Conservation (phyloP, 2,113 vertebrate species). For the Oostethus manadensis region DNA sequence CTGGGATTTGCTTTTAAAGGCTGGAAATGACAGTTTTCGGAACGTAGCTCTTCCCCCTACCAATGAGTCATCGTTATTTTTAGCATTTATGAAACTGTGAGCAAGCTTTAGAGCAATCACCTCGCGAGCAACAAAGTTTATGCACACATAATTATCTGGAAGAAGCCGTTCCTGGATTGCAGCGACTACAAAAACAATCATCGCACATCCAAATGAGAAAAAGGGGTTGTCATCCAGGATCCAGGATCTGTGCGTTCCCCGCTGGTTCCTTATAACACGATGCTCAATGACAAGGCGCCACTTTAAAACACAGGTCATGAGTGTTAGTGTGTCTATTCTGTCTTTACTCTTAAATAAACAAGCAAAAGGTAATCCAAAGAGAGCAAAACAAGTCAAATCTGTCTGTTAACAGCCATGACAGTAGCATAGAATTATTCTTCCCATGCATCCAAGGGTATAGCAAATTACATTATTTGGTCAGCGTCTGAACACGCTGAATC, state of each 20-base stretch:
- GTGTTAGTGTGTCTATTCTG: slow-evolving; percentile 16
- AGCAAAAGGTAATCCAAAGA: slow-evolving; percentile 32
- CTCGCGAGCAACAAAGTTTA: too few relatives aligned
- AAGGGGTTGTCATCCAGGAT: not conserved
- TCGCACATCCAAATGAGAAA: not conserved
- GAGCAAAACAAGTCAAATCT: slow-evolving; percentile 22
- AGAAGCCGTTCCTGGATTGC: not conserved
- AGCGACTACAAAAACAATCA: not conserved
- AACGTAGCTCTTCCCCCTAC: too few relatives aligned
- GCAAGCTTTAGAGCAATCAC: not conserved
- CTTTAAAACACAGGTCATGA: not conserved
- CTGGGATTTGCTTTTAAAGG: slow-evolving; percentile 41
- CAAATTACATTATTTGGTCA: too few relatives aligned
- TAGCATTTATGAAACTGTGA: not conserved
- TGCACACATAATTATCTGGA: not conserved
- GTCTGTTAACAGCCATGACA: not conserved
- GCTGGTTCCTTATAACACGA: not conserved
- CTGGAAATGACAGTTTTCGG: slow-evolving; percentile 11
- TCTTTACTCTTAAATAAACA: slow-evolving; percentile 28
- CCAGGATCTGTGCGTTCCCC: not conserved
- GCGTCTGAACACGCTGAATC: too few relatives aligned
- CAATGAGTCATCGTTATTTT: not conserved
- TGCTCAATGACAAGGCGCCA: slow-evolving; percentile 2
- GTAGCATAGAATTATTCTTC: too few relatives aligned
- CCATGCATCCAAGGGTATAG: too few relatives aligned